Evolutionary conservation across 2,113 vertebrate species (phyloP).

Genomic region (Phylloscopus whistleri): DNA sequence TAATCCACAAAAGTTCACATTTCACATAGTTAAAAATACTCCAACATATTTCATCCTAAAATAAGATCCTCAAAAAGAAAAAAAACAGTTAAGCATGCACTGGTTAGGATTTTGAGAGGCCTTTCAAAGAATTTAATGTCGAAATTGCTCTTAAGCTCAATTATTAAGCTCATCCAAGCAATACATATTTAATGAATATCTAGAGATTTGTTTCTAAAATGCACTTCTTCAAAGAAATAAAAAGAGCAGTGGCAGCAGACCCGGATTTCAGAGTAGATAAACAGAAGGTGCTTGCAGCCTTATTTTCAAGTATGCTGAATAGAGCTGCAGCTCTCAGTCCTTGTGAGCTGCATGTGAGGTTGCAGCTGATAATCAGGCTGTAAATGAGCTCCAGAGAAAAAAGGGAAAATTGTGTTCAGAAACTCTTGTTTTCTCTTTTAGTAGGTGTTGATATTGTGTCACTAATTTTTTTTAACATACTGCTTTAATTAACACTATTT

Average conservation of each 20-base stretch:
- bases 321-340: neutral
- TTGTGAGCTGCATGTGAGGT: neutral
- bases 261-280: neutral
- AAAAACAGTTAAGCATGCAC: neutral
- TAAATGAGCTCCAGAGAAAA: constrained; percentile 19
- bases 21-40: neutral
- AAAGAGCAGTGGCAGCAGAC: neutral
- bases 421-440: neutral
- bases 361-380: neutral
- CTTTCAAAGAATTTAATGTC: neutral
- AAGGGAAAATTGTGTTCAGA: neutral
- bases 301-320: neutral
- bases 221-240: neutral
- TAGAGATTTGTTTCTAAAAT: neutral
- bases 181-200: neutral
- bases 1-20: neutral
- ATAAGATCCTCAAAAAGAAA: neutral
- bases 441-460: constrained; percentile 20
- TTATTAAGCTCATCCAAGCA: neutral
- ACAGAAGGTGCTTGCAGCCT: neutral
- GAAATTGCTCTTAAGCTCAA: neutral
- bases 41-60: neutral
- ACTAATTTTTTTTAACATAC: constrained; percentile 12
- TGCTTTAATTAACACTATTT: constrained; percentile 52
- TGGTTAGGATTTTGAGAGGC: neutral